Evolutionary conservation across 2,888 invertebrate genomes (phyloP).

Genomic region (Cheilosia grossa): DNA sequence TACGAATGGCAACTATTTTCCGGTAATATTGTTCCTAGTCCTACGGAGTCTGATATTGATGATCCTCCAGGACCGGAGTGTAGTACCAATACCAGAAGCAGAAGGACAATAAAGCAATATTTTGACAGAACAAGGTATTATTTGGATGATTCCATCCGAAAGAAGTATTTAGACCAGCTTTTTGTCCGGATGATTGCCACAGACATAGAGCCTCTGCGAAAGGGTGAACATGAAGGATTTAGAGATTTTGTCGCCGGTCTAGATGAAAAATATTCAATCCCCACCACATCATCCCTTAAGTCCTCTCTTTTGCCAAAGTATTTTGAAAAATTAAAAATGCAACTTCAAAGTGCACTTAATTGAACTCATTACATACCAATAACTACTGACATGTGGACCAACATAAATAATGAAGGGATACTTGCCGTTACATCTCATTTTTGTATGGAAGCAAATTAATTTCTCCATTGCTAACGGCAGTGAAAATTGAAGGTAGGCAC

Average conservation of each 20-base stretch:
- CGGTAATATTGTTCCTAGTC: not conserved
- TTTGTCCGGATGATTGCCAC: slow-evolving; percentile 1
- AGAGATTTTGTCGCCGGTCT: slow-evolving; percentile 12
- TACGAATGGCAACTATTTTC: too few relatives aligned
- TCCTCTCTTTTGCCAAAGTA: slow-evolving; percentile 1
- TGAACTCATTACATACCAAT: not conserved
- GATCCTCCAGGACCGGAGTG: too few relatives aligned
- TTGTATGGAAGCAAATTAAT: not conserved
- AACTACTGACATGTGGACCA: slow-evolving; percentile 15
- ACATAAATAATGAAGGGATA: slow-evolving; percentile 12
- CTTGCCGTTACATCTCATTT: slow-evolving; percentile 3
- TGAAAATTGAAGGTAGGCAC: not conserved
- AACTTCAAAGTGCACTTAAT: slow-evolving; percentile 8
- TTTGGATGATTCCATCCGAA: not conserved
- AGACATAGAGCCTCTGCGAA: not conserved
- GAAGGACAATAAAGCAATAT: too few relatives aligned
- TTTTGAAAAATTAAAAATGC: not conserved
- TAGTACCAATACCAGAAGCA: too few relatives aligned
- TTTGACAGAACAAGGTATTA: too few relatives aligned
- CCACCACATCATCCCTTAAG: not conserved
- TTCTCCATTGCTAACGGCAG: not conserved
- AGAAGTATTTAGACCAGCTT: not conserved
- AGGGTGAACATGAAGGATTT: not conserved
- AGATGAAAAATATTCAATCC: slow-evolving; percentile 2
- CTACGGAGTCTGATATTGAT: too few relatives aligned